Evolutionary conservation across 2,888 invertebrate genomes (phyloP), one percentile per base, ranked within the genome.

Genomic region (Lydus trimaculatus): DNA sequence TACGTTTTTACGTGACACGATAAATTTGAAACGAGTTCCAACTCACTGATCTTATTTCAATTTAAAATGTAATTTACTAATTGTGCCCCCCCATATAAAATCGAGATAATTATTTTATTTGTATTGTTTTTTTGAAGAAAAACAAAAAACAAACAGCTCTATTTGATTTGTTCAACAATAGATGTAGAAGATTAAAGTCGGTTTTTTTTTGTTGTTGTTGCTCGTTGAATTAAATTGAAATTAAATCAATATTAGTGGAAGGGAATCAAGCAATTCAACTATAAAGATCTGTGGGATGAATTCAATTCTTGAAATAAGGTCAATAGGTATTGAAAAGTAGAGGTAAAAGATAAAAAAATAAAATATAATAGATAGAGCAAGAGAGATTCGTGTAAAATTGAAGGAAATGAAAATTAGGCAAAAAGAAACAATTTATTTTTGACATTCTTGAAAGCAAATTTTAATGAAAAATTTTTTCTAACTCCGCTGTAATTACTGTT

Each of bases 1-100:
- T 31, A 1, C 9, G 63, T 67, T 60, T 67, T 63, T 63, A 67
- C 59, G 67, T 67, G 56, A 60, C 63, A 60, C 59, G 64, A 61
- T 67, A 67, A 67, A 67, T 60, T 61, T 36, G 33, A 64, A 67
- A 63, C 60, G 36, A 36, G 0, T 13, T 17, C 11, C 48, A 17
- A 17, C 17, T 28, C 4, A 3, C 28, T 28, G 28, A 31, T 31
- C 31, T 31, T 31, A 31, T 48, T 20, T 20, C 9, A 48, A 20
- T 48, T 20, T 20, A 20, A 20, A 48, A 48, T 48, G 48, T 20
- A 48, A 48, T 48, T 48, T 11, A 11, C 20, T 48, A 48, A 48
- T 48, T 48, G n/a, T 17, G 9, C 5, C 43, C 5, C 17, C 43
- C 5, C 17, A 3, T 28, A 28, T 28, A 2, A 28, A 28, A 28